These are phyloP conservation scores for Tretioscincus oriximinensis DNA, from an alignment of 2,113 vertebrate genomes.

Conservation along the genomic window DNA sequence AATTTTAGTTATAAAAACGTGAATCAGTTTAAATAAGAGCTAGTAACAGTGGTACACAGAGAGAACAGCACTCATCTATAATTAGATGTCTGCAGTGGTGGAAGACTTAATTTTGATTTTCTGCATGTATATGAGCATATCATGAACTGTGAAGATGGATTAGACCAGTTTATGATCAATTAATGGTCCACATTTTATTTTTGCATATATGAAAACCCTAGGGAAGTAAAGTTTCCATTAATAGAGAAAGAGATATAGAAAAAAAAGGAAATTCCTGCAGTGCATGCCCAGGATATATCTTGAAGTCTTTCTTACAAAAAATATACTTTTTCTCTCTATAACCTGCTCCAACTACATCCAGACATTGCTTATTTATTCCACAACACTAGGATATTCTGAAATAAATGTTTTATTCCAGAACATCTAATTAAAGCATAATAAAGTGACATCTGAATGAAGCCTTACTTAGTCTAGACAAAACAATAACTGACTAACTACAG, in stretches of 20 bases:
- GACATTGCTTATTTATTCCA: background rate
- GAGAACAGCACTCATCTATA: too few species aligned
- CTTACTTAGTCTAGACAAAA: background rate
- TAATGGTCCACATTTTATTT: background rate
- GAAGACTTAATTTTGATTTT: background rate
- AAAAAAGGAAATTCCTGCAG: background rate
- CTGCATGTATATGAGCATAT: background rate
- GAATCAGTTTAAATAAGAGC: too few species aligned
- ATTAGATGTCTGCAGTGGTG: background rate
- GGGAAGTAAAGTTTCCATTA: background rate
- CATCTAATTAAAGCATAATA: too few species aligned
- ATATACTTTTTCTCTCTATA: background rate
- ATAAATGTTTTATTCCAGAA: too few species aligned
- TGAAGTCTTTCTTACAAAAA: background rate
- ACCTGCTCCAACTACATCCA: background rate
- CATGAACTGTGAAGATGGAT: background rate
- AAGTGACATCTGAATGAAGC: too few species aligned
- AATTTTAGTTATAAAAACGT: too few species aligned
- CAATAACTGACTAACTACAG: too few species aligned
- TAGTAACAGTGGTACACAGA: too few species aligned
- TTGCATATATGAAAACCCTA: slow-evolving; percentile 20
- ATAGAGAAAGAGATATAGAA: background rate
- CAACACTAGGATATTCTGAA: too few species aligned
- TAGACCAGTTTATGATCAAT: background rate
- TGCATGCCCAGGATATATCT: background rate